phyloP scores from a whole-genome alignment of 2,888 invertebrate genomes.

The Amorpha juglandis region DNA sequence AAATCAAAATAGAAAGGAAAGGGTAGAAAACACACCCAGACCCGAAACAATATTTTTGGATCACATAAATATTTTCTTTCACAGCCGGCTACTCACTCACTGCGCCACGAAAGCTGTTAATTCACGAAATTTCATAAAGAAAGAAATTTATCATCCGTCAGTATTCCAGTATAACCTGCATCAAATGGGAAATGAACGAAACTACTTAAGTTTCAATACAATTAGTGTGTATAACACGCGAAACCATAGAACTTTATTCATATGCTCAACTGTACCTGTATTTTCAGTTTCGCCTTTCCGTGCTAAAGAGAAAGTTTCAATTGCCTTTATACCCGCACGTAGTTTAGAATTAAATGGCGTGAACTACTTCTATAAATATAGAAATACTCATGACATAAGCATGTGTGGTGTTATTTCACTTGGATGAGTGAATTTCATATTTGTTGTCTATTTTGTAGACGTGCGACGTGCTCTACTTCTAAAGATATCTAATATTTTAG shows the following conservation, averaged over 20 bases:
- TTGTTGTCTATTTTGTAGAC: neutral
- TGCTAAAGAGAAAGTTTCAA: slow-evolving; percentile 27
- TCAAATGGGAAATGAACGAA: neutral
- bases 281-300: slow-evolving; percentile 16
- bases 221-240: slow-evolving; percentile 3
- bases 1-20: too few relatives aligned
- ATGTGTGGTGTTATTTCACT: neutral
- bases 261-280: slow-evolving; percentile 17
- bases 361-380: slow-evolving; percentile 18
- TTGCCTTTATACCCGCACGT: slow-evolving; percentile 20
- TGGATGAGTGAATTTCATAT: slow-evolving; percentile 1
- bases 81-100: too few relatives aligned
- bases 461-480: slow-evolving; percentile 22
- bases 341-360: slow-evolving; percentile 15
- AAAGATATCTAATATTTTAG: neutral
- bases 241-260: slow-evolving; percentile 27
- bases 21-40: too few relatives aligned
- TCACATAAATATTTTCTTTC: too few relatives aligned
- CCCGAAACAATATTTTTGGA: too few relatives aligned
- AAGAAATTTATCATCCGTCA: too few relatives aligned
- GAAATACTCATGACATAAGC: slow-evolving; percentile 10
- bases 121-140: too few relatives aligned
- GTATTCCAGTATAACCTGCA: too few relatives aligned
- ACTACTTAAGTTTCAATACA: neutral
- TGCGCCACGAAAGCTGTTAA: too few relatives aligned